Conservation (phyloP, 2,113 vertebrate genomes). For the Pithys albifrons region DNA sequence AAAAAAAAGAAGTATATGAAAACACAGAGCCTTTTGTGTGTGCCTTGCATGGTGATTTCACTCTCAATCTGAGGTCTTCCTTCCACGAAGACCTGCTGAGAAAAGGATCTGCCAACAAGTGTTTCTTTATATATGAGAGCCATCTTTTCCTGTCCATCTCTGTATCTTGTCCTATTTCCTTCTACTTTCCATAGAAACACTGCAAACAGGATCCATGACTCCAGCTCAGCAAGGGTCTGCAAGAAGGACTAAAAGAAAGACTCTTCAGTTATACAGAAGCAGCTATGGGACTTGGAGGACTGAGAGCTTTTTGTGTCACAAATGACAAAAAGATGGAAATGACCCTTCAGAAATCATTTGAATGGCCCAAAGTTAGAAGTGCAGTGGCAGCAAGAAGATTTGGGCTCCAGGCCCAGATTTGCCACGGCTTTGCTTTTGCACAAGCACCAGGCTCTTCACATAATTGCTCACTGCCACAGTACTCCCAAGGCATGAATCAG, state of each 20-base stretch:
- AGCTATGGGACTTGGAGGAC: accelerated
- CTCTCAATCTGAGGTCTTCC: not conserved
- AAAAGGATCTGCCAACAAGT: not conserved
- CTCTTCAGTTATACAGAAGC: not conserved
- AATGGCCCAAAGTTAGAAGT: not conserved
- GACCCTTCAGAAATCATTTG: not conserved
- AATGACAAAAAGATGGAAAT: not conserved
- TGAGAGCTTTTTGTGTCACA: not conserved
- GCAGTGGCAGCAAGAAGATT: not conserved
- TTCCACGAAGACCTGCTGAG: not conserved
- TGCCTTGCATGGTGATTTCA: not conserved
- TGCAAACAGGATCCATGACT: not conserved
- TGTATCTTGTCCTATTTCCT: not conserved
- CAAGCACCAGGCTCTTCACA: not conserved
- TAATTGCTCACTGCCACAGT: not conserved
- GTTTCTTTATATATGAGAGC: not conserved
- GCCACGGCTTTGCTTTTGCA: not conserved
- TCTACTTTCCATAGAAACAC: not conserved
- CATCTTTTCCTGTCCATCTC: not conserved
- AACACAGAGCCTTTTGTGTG: not conserved
- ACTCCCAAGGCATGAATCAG: not conserved
- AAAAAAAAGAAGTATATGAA: accelerated
- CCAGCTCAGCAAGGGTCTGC: not conserved
- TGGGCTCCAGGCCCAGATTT: not conserved
- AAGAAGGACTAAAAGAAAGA: not conserved